Evolutionary conservation across 2,888 invertebrate genomes (phyloP).

Genomic region (Fragum fragum): DNA sequence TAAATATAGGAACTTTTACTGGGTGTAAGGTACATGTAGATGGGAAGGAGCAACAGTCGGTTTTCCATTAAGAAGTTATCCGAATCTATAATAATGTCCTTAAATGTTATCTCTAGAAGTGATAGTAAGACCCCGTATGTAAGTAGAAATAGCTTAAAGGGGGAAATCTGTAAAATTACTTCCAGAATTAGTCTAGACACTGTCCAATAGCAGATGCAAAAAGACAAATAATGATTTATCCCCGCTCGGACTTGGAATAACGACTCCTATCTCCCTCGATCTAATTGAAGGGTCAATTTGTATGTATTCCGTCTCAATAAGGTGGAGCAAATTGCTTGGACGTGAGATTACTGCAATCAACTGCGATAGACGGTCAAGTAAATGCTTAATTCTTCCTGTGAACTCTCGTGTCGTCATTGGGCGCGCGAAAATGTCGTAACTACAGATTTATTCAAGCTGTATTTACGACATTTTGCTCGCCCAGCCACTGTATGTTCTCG

Average conservation of each 20-base stretch:
- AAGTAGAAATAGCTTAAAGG: neutral
- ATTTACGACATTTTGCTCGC: no score
- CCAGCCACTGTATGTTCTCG: no score
- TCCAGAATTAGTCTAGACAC: slow-evolving; percentile 9
- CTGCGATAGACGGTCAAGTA: neutral
- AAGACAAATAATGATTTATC: slow-evolving; percentile 1
- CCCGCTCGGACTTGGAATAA: neutral
- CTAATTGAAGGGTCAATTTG: slow-evolving; percentile 6
- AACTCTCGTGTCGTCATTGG: no score
- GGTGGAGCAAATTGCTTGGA: neutral
- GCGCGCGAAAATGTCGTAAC: no score
- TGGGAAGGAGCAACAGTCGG: no score
- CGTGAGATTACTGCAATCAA: neutral
- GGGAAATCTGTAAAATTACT: slow-evolving; percentile 13
- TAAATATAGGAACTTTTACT: no score
- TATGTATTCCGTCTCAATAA: neutral
- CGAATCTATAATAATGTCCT: no score
- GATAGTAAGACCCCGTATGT: neutral
- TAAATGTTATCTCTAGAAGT: neutral
- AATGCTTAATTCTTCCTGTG: no score
- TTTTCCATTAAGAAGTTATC: no score
- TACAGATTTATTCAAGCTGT: no score
- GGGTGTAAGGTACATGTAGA: no score
- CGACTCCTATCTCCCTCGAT: neutral
- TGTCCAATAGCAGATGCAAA: slow-evolving; percentile 8